phyloP scores from a whole-genome alignment of 2,888 invertebrate species.

The Schizotus pectinicornis region DNA sequence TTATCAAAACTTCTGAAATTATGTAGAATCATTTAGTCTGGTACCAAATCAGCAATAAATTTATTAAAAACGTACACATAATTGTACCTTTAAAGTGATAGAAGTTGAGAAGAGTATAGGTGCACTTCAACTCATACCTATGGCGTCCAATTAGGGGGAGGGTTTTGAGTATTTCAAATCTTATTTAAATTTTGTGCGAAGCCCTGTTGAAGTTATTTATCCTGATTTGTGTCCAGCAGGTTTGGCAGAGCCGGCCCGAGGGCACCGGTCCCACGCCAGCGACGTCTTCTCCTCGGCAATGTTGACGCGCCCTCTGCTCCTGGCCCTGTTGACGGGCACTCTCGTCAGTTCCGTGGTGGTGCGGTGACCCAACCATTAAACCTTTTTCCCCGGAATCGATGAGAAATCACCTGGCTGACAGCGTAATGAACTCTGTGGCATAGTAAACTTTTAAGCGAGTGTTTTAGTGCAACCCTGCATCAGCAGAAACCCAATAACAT shows the following conservation, averaged over 20 bases:
- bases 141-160: too few relatives aligned
- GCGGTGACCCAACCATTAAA: slow-evolving; percentile 33
- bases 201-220: not conserved
- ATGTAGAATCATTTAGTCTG: too few relatives aligned
- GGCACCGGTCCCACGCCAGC: slow-evolving; percentile 51
- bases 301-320: slow-evolving; percentile 26
- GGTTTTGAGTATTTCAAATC: too few relatives aligned
- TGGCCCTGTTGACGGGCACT: slow-evolving; percentile 24
- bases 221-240: slow-evolving; percentile 44
- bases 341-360: slow-evolving; percentile 18
- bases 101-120: too few relatives aligned
- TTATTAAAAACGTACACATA: too few relatives aligned
- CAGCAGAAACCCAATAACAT: slow-evolving; percentile 31
- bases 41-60: too few relatives aligned
- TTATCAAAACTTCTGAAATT: too few relatives aligned
- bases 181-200: too few relatives aligned
- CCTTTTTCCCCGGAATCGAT: not conserved
- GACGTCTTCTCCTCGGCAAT: slow-evolving; percentile 43
- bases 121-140: too few relatives aligned
- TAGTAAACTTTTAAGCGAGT: slow-evolving; percentile 13
- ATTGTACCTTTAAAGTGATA: too few relatives aligned
- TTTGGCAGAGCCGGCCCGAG: slow-evolving; percentile 56
- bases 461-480: slow-evolving; percentile 24
- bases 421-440: not conserved
- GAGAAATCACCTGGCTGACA: slow-evolving; percentile 16